Percentiles rank a stretch among this genome's conserved stretches.
These are phyloP conservation scores for Sparidentex hasta DNA, from an alignment of 2,797 vertebrate genomes.

Conservation along the genomic window DNA sequence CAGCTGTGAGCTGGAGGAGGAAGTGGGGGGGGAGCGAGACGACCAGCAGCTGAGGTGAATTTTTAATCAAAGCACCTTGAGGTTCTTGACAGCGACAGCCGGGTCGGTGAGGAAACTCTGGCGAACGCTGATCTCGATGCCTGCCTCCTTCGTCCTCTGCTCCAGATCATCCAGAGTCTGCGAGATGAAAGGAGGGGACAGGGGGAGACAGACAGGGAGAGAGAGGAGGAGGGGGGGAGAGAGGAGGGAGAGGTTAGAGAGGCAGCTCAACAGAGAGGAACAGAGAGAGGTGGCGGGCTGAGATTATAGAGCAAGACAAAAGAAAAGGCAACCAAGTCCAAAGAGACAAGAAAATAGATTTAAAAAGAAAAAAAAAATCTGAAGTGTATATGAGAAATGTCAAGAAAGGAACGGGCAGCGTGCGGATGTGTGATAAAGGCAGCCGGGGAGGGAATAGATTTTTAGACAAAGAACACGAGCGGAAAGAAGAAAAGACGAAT, in stretches of 20 bases:
- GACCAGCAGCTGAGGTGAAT: constrained; percentile 76
- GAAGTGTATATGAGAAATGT: constrained; percentile 49
- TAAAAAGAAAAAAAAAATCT: constrained; percentile 24
- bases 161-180: constrained; percentile 96
- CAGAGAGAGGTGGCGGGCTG: constrained; percentile 57
- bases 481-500: constrained; percentile 45
- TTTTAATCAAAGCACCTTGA: constrained; percentile 91
- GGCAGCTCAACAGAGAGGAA: constrained; percentile 40
- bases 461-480: constrained; percentile 41
- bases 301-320: constrained; percentile 51
- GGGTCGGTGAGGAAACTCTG: constrained; percentile 98
- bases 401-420: constrained; percentile 26
- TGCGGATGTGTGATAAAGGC: constrained; percentile 19
- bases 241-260: constrained; percentile 57
- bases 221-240: not conserved
- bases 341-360: constrained; percentile 2
- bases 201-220: not conserved
- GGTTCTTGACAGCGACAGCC: constrained; percentile 94
- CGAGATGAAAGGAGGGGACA: constrained; percentile 65
- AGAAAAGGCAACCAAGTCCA: constrained; percentile 33
- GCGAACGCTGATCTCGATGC: constrained; percentile 95
- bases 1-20: constrained; percentile 67
- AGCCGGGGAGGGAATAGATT: constrained; percentile 40
- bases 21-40: constrained; percentile 5
- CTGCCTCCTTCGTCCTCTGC: constrained; percentile 93